These are phyloP conservation scores for Tethea ocularis DNA, from an alignment of 2,888 invertebrate species.

Conservation along the genomic window DNA sequence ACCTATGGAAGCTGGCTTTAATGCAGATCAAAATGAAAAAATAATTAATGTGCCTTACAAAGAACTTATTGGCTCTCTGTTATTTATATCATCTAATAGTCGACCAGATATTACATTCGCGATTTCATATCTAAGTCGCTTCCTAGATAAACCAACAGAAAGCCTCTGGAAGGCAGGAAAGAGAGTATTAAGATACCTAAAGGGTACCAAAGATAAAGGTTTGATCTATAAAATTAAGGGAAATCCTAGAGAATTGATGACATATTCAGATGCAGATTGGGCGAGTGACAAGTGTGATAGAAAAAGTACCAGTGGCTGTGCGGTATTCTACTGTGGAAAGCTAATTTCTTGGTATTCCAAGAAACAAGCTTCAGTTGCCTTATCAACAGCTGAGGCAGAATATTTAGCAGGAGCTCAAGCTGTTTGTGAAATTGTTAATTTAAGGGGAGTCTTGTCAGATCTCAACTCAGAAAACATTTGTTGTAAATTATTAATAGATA, in stretches of 20 bases:
- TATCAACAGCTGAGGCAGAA: conserved; percentile 8
- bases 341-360: background rate
- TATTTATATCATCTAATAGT: background rate
- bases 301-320: too few relatives aligned
- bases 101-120: conserved; percentile 11
- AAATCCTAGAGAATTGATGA: too few relatives aligned
- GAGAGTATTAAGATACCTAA: conserved; percentile 13
- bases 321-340: too few relatives aligned
- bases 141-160: conserved; percentile 14
- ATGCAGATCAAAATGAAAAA: too few relatives aligned
- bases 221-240: too few relatives aligned
- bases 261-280: too few relatives aligned
- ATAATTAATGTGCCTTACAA: conserved; percentile 1
- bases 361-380: conserved; percentile 1
- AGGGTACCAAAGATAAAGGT: conserved; percentile 11
- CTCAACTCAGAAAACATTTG: too few relatives aligned
- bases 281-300: too few relatives aligned
- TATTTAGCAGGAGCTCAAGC: conserved; percentile 5
- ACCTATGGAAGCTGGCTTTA: too few relatives aligned
- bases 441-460: background rate
- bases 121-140: conserved; percentile 16
- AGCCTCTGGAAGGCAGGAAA: conserved; percentile 12
- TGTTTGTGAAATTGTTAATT: conserved; percentile 7
- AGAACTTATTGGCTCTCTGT: conserved; percentile 14
- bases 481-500: too few relatives aligned